Evolutionary conservation across 2,888 invertebrate species (phyloP).

Genomic region (Calliopum simillimum): DNA sequence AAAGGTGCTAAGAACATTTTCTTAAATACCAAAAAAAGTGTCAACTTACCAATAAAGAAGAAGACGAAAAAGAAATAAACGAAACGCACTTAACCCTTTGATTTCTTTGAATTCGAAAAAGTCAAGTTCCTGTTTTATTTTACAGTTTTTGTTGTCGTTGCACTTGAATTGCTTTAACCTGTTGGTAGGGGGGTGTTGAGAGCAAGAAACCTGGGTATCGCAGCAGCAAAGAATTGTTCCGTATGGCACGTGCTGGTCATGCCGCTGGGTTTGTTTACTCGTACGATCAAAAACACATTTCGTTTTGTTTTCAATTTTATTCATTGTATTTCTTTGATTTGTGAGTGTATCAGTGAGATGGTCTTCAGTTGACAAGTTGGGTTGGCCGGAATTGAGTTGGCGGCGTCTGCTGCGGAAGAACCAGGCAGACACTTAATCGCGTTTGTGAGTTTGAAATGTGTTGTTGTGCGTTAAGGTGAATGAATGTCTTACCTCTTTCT

Average conservation of each 20-base stretch:
- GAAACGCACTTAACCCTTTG: neutral
- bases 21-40: slow-evolving; percentile 5
- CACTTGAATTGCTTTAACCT: neutral
- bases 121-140: neutral
- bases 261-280: neutral
- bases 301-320: slow-evolving; percentile 6
- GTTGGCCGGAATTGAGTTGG: slow-evolving; percentile 11
- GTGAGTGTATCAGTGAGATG: neutral
- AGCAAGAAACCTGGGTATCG: no score
- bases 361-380: neutral
- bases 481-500: neutral
- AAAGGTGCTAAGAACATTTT: neutral
- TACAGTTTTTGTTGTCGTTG: slow-evolving; percentile 8
- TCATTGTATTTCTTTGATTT: neutral
- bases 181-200: no score
- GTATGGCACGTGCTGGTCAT: slow-evolving; percentile 31
- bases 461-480: neutral
- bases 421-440: slow-evolving; percentile 10
- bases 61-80: neutral
- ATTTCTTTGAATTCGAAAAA: slow-evolving; percentile 3
- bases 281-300: neutral
- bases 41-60: slow-evolving; percentile 13
- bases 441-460: neutral
- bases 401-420: slow-evolving; percentile 16
- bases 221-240: slow-evolving; percentile 1